Base-by-base conservation (phyloP, 2,888 invertebrate species). In the Sesia bembeciformis region DNA sequence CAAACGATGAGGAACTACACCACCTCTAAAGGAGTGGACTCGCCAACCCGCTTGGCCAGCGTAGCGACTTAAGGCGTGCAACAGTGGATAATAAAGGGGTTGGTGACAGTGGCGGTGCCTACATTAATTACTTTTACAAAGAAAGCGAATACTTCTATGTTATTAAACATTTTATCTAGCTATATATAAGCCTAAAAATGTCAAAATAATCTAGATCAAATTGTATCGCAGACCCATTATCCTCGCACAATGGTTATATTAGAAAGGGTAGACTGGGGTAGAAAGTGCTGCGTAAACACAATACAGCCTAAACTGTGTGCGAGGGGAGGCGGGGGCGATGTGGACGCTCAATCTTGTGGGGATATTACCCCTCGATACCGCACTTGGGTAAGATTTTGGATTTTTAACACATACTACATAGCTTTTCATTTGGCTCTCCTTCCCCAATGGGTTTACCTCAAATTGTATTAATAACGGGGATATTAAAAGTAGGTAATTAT, bases 261-360 rank as follows among this genome's bases (percentile, higher is more conserved):
- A 46, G 46, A 46, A 46, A 23, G 46, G 46, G 46, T n/a, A 46
- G 46, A 46, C 46, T 46, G n/a, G 46, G 46, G 23, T 52, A 39
- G 49, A 53, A 51, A 56, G 56, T 40, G 56, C 56, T 53, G 53
- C 41, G 51, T 46, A 56, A 53, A 56, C 56, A 56, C 56, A 56
- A 56, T 56, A 56, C 53, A 40, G 51, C 49, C 53, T 51, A 51
- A 53, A 50, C 50, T 50, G 50, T 42, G 42, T 50, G 39, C 50
- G 3, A 38, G 50, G 50, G 50, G 39, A 38, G 8, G 23, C 4
- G 49, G 49, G 4, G 5, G 42, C 7, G 39, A 39, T 38, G 39
- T 50, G 39, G 50, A 50, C 50, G 50, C 50, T 50, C 38, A 38
- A 50, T 50, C n/a, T 5, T 39, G 39, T 1, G 38, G 50, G 7